These are phyloP conservation scores for Unio pictorum DNA, from an alignment of 2,888 invertebrate genomes.

Conservation along the genomic window DNA sequence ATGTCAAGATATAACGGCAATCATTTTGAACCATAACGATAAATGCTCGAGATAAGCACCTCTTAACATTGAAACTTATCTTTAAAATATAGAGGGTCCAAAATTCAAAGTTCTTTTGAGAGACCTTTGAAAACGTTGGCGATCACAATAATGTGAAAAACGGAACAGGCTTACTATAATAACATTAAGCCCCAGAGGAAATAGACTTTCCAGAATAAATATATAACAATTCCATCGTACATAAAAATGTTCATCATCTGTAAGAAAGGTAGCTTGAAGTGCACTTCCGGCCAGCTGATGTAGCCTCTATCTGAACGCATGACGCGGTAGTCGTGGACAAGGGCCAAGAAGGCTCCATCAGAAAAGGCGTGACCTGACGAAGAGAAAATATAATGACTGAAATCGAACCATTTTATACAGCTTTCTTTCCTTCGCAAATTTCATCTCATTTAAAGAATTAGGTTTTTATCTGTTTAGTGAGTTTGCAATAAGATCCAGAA, in stretches of 20 bases:
- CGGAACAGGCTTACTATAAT: too few species aligned
- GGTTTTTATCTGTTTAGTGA: not conserved
- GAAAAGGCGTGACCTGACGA: slow-evolving; percentile 56
- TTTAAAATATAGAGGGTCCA: too few species aligned
- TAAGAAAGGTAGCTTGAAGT: slow-evolving; percentile 11
- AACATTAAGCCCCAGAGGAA: too few species aligned
- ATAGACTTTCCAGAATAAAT: too few species aligned
- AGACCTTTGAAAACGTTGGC: too few species aligned
- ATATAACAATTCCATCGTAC: too few species aligned
- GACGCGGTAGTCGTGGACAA: slow-evolving; percentile 52
- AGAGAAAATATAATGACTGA: not conserved
- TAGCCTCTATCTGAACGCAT: slow-evolving; percentile 50
- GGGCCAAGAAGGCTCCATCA: slow-evolving; percentile 53
- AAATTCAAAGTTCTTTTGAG: too few species aligned
- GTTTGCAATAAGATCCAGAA: not conserved
- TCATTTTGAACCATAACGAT: too few species aligned
- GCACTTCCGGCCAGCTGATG: slow-evolving; percentile 41
- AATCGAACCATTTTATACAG: not conserved
- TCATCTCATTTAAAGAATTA: not conserved
- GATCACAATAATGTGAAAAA: too few species aligned
- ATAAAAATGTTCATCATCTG: slow-evolving; percentile 16
- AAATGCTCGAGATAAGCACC: too few species aligned
- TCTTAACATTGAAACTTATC: too few species aligned
- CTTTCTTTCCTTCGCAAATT: not conserved
- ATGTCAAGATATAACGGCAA: too few species aligned